Percentiles rank a stretch among this genome's conserved stretches.
Evolutionary conservation across 2,888 invertebrate species (phyloP).

Genomic region (Tetragonula carbonaria): DNA sequence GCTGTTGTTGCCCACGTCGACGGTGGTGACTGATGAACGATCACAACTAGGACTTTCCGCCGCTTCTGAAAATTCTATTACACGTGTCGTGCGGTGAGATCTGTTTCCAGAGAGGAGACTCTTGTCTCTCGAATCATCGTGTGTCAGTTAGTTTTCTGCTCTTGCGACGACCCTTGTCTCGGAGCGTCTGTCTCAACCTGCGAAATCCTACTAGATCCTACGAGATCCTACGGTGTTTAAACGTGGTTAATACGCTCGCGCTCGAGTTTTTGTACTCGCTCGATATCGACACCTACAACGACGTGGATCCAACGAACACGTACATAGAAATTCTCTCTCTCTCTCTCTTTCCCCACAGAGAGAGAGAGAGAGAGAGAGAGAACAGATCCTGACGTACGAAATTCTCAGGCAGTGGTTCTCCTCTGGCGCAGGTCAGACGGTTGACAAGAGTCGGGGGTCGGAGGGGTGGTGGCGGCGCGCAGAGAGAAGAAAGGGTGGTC

Average conservation of each 20-base stretch:
- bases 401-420: slow-evolving; percentile 67
- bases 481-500: slow-evolving; percentile 5
- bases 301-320: slow-evolving; percentile 26
- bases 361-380: too few relatives aligned
- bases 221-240: slow-evolving; percentile 19
- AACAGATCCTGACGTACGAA: slow-evolving; percentile 50
- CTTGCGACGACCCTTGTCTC: too few relatives aligned
- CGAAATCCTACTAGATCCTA: not conserved
- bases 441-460: slow-evolving; percentile 52
- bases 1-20: not conserved
- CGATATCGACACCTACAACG: slow-evolving; percentile 31
- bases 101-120: too few relatives aligned
- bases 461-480: not conserved
- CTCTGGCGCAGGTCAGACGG: slow-evolving; percentile 64
- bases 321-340: slow-evolving; percentile 1
- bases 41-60: not conserved
- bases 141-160: too few relatives aligned
- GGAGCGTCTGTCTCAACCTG: not conserved
- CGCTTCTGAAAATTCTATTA: slow-evolving; percentile 1
- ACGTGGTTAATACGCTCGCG: slow-evolving; percentile 22
- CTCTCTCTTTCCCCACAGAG: not conserved
- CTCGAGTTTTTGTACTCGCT: slow-evolving; percentile 7
- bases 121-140: not conserved
- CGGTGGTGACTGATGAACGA: slow-evolving; percentile 19
- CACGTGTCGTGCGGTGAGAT: not conserved